Percentiles rank a stretch among this genome's conserved stretches.
These are phyloP conservation scores for Pachyramphus minor DNA, from an alignment of 2,113 vertebrate species.

Conservation along the genomic window DNA sequence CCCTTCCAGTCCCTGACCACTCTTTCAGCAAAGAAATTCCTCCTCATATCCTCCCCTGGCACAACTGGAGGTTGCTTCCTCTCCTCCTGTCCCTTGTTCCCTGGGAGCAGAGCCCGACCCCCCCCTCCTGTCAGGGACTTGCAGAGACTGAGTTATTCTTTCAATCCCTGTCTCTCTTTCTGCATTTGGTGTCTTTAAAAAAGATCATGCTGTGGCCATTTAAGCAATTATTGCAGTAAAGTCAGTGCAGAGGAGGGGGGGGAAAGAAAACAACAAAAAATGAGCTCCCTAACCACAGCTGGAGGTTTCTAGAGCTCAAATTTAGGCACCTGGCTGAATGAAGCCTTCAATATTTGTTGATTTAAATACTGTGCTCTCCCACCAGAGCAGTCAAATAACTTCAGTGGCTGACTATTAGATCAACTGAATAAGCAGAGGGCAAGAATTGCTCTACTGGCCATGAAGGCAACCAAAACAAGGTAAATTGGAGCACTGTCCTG, in stretches of 20 bases:
- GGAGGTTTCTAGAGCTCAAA: not conserved
- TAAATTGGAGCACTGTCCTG: not conserved
- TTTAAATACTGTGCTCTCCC: not conserved
- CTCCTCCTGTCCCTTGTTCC: not conserved
- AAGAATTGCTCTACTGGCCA: slow-evolving; percentile 21
- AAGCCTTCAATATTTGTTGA: not conserved
- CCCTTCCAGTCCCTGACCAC: not conserved
- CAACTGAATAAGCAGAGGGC: not conserved
- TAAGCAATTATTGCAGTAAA: not conserved
- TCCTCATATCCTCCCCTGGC: not conserved
- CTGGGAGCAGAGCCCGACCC: not conserved
- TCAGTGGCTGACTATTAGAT: not conserved
- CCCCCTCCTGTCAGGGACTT: not conserved
- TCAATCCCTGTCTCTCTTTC: not conserved
- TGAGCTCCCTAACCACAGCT: not conserved
- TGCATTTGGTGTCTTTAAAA: not conserved
- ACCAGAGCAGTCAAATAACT: not conserved
- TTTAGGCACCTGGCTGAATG: not conserved
- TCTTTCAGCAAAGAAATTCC: not conserved
- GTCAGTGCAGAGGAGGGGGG: not conserved
- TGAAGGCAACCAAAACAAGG: not conserved
- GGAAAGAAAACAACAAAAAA: not conserved
- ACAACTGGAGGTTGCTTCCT: not conserved
- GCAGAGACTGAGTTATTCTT: not conserved
- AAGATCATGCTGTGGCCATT: not conserved